A percentile compares a stretch with the other conserved stretches of the same genome.
Conservation (phyloP, 1,140 invertebrate species). For the Diabrotica undecimpunctata region DNA sequence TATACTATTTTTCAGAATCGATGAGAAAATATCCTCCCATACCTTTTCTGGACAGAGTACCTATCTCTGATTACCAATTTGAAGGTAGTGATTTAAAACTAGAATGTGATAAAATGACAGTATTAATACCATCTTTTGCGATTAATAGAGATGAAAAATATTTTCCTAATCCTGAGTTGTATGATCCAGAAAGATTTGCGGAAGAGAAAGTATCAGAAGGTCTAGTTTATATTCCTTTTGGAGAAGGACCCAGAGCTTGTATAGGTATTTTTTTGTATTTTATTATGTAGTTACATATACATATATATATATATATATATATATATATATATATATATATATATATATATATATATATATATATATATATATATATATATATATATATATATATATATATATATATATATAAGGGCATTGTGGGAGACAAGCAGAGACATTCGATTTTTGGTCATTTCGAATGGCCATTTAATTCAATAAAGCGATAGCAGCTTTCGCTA, state of each 20-base stretch:
- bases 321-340: no score
- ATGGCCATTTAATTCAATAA: no score
- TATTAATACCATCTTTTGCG: conserved; percentile 42
- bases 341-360: no score
- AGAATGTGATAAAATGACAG: conserved; percentile 42
- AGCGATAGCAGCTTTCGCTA: no score
- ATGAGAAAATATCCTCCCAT: conserved; percentile 50
- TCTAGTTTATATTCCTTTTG: conserved; percentile 44
- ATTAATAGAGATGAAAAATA: conserved; percentile 51
- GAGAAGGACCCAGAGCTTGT: conserved; percentile 54
- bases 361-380: no score
- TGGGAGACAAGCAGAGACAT: no score
- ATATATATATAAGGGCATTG: no score
- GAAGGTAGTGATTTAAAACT: conserved; percentile 39
- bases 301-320: no score
- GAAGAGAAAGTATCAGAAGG: conserved; percentile 45
- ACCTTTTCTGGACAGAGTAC: conserved; percentile 36
- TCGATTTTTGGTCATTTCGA: no score
- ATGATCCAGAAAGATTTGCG: conserved; percentile 54
- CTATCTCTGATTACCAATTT: conserved; percentile 40
- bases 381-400: no score
- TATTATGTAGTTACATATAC: no score
- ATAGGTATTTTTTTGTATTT: conserved; percentile 45
- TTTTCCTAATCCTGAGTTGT: conserved; percentile 56
- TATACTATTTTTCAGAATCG: conserved; percentile 46